phyloP scores from a whole-genome alignment of 1,140 invertebrate species.

The Parapsyche elsis region DNA sequence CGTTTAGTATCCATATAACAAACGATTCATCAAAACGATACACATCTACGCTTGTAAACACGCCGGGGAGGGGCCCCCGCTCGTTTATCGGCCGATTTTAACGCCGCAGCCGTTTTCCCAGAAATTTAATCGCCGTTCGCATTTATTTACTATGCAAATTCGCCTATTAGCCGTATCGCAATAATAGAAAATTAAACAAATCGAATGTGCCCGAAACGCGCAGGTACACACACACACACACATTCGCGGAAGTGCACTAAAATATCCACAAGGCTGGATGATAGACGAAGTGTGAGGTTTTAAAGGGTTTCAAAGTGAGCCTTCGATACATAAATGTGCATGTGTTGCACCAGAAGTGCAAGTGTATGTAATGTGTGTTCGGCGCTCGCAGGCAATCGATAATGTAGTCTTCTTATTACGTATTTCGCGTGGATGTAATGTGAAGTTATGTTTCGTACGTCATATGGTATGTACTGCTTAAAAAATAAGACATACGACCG shows the following conservation, averaged over 20 bases:
- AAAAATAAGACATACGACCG: too few relatives aligned
- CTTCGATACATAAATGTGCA: too few relatives aligned
- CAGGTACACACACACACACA: background rate
- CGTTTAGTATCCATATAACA: slow-evolving; percentile 45
- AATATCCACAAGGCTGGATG: too few relatives aligned
- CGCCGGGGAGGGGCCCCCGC: slow-evolving; percentile 5
- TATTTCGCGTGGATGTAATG: too few relatives aligned
- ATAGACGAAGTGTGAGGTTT: too few relatives aligned
- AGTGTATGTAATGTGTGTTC: too few relatives aligned
- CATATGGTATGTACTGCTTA: too few relatives aligned
- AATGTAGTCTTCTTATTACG: too few relatives aligned
- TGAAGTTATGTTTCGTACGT: too few relatives aligned
- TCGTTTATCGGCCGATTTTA: slow-evolving; percentile 37
- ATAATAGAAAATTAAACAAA: slow-evolving; percentile 24
- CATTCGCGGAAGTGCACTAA: background rate
- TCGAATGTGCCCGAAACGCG: background rate
- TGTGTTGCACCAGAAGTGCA: too few relatives aligned
- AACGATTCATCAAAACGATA: slow-evolving; percentile 44
- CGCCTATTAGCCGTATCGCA: background rate
- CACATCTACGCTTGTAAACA: slow-evolving; percentile 41
- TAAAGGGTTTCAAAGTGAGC: too few relatives aligned
- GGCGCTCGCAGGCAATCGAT: too few relatives aligned
- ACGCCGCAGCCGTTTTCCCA: slow-evolving; percentile 14
- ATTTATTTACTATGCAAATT: slow-evolving; percentile 28
- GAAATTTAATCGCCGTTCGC: slow-evolving; percentile 23